Percentiles rank a stretch among this genome's conserved stretches.
Conservation (phyloP, 1,140 invertebrate species). For the Bombus polaris region DNA sequence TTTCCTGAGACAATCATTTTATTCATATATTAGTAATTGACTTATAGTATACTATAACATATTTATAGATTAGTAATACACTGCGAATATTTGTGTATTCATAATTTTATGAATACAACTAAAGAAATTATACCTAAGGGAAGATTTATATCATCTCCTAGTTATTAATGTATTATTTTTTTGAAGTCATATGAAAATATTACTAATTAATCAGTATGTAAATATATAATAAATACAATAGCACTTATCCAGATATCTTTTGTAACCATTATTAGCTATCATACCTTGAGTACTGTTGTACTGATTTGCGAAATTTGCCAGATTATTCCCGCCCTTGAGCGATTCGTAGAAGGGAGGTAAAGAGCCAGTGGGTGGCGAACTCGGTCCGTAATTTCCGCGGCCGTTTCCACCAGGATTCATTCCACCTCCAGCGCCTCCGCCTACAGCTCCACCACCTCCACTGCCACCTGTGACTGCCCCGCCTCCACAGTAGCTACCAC, state of each 20-base stretch:
- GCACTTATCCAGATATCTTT: no score
- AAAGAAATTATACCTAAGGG: background rate
- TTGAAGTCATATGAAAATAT: no score
- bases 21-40: background rate
- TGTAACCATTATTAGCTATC: no score
- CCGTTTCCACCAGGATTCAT: slow-evolving; percentile 88
- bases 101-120: background rate
- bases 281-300: slow-evolving; percentile 80
- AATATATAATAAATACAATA: no score
- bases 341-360: slow-evolving; percentile 93
- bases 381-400: slow-evolving; percentile 91
- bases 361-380: slow-evolving; percentile 91
- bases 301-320: slow-evolving; percentile 85
- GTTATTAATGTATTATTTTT: no score
- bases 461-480: slow-evolving; percentile 82
- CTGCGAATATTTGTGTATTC: background rate
- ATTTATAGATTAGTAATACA: no score
- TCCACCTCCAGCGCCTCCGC: slow-evolving; percentile 86
- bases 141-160: background rate
- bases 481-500: slow-evolving; percentile 81
- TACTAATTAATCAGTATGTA: no score
- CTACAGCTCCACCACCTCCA: slow-evolving; percentile 85
- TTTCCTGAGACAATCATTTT: slow-evolving; percentile 70
- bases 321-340: slow-evolving; percentile 87
- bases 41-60: no score